A percentile compares a stretch with the other conserved stretches of the same genome.
These are phyloP conservation scores for Pollachius pollachius DNA, from an alignment of 2,113 vertebrate species.

Conservation along the genomic window DNA sequence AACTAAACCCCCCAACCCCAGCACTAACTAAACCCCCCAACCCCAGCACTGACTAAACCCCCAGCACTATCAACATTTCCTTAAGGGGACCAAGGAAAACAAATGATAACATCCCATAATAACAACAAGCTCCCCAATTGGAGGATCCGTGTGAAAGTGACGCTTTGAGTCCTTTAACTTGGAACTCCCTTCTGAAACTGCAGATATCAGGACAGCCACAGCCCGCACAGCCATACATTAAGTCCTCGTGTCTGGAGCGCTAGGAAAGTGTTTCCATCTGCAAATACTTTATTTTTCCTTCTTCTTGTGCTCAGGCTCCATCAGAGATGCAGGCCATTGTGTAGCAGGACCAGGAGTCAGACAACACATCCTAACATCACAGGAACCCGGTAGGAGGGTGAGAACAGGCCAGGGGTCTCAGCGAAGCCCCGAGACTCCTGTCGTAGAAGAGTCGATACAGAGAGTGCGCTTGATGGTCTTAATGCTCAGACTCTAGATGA, in stretches of 20 bases:
- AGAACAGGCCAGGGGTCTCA: conserved; percentile 37
- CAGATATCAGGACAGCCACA: conserved; percentile 47
- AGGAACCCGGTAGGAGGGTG: conserved; percentile 67
- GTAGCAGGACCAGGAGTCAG: conserved; percentile 55
- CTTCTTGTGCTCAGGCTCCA: conserved; percentile 43
- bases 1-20: neutral
- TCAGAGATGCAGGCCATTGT: conserved; percentile 64
- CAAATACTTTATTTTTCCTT: conserved; percentile 53
- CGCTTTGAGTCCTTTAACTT: conserved; percentile 42
- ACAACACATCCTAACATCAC: conserved; percentile 61
- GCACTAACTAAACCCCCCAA: too few species aligned
- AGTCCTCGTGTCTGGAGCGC: conserved; percentile 57
- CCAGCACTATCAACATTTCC: conserved; percentile 15
- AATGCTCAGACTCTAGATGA: conserved; percentile 31
- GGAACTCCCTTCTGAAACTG: conserved; percentile 52
- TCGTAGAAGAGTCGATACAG: conserved; percentile 18
- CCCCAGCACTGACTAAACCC: too few species aligned
- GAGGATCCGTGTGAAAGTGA: conserved; percentile 33
- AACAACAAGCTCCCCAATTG: too few species aligned
- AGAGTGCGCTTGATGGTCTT: conserved; percentile 52
- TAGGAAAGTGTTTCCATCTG: conserved; percentile 64
- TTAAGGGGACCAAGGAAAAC: conserved; percentile 3
- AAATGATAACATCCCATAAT: conserved; percentile 6
- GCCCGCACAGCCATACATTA: conserved; percentile 57
- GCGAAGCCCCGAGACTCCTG: conserved; percentile 10